Evolutionary conservation across 2,888 invertebrate genomes (phyloP).

Genomic region (Notocelia uddmanniana): DNA sequence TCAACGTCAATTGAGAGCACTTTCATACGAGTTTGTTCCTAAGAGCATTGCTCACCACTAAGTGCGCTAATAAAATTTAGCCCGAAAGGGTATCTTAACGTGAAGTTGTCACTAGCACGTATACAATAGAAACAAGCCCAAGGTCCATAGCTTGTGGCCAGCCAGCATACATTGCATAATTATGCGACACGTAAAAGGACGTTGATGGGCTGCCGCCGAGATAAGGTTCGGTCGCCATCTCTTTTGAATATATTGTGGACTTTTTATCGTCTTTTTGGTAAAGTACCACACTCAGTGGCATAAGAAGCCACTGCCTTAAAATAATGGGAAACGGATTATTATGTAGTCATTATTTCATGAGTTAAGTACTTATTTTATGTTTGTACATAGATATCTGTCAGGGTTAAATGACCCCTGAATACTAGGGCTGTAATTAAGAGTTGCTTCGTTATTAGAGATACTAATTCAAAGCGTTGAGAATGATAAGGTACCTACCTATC

Average conservation of each 20-base stretch:
- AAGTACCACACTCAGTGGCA: background rate
- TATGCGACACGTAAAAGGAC: slow-evolving; percentile 67
- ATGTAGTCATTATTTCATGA: background rate
- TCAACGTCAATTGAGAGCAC: background rate
- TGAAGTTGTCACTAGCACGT: slow-evolving; percentile 58
- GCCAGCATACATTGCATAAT: slow-evolving; percentile 71
- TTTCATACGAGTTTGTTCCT: background rate
- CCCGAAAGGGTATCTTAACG: slow-evolving; percentile 31
- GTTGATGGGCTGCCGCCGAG: slow-evolving; percentile 63
- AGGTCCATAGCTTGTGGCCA: slow-evolving; percentile 63
- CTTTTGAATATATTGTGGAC: slow-evolving; percentile 25
- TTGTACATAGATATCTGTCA: background rate
- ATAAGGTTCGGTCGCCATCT: slow-evolving; percentile 32
- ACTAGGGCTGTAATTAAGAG: no score
- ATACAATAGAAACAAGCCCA: slow-evolving; percentile 82
- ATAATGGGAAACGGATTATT: background rate
- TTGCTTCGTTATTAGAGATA: no score
- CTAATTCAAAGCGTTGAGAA: no score
- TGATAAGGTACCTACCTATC: no score
- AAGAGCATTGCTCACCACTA: background rate
- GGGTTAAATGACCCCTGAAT: no score
- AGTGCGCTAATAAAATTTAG: background rate
- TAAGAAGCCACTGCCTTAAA: background rate
- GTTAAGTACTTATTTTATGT: no score
- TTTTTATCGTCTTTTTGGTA: slow-evolving; percentile 1